These are phyloP conservation scores for Oryctes rhinoceros DNA, from an alignment of 1,140 invertebrate genomes.

Conservation along the genomic window DNA sequence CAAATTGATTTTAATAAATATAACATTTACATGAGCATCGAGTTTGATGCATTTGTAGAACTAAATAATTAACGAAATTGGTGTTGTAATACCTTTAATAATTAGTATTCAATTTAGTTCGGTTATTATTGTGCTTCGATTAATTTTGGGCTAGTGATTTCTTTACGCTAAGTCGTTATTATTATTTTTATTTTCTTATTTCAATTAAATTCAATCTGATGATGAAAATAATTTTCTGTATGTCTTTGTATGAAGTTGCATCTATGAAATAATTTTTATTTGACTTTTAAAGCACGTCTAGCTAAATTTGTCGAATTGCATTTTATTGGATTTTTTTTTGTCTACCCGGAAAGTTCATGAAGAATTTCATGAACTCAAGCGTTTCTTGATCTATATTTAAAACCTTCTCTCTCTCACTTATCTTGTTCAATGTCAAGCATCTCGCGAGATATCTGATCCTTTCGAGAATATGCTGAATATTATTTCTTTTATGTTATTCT, in stretches of 20 bases:
- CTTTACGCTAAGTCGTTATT: too few relatives aligned
- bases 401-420: background rate
- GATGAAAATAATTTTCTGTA: too few relatives aligned
- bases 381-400: conserved; percentile 6
- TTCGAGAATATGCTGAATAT: conserved; percentile 1
- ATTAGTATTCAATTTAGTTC: too few relatives aligned
- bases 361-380: conserved; percentile 4
- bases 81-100: too few relatives aligned
- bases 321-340: background rate
- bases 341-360: background rate
- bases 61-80: too few relatives aligned
- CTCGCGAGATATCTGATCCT: background rate
- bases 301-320: background rate
- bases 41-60: too few relatives aligned
- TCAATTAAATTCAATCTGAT: too few relatives aligned
- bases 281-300: background rate
- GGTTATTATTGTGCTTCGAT: too few relatives aligned
- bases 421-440: background rate
- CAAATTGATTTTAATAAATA: too few relatives aligned
- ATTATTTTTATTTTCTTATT: too few relatives aligned
- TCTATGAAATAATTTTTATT: background rate
- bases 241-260: background rate
- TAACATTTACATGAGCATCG: too few relatives aligned
- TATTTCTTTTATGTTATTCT: background rate
- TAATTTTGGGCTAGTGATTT: too few relatives aligned